Evolutionary conservation across 2,113 vertebrate genomes (phyloP), one percentile per base, ranked within the genome.

Genomic region (Ia io): DNA sequence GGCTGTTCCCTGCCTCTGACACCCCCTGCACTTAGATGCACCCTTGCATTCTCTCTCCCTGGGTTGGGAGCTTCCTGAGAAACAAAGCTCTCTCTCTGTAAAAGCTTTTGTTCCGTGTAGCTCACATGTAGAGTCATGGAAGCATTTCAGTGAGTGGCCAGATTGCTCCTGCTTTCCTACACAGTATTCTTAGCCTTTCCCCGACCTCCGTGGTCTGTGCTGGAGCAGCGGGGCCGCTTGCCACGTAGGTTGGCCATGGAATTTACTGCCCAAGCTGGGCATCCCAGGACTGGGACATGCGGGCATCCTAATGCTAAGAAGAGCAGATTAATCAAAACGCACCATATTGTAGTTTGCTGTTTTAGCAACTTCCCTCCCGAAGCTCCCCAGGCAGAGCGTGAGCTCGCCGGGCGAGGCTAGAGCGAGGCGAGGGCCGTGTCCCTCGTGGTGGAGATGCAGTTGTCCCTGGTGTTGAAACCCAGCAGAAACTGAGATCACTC

Each of bases 41-140:
- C 51, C n/a, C 11, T 4, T 0, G 3, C 16, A 1, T 49, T 73
- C 20, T 35, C 37, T 47, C 20, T 63, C 42, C 23, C 67, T 12
- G 18, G 51, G 6, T 73, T 9, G 47, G 63, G 42, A 51, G 63
- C 53, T 59, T 35, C 70, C 70, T 67, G 76, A 71, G 40, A 83
- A 73, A 32, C 84, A 44, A 14, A 44, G 76, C 20, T 17, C 28
- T 35, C 18, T 16, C 32, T 30, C 74, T 17, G 32, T 32, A 42
- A 28, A 65, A 53, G n/a, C 32, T 47, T 79, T 1, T 32, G 1
- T 76, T 77, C 22, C 6, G 9, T 70, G 32, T 30, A 12, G 23
- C 28, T 53, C 4, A 7, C 22, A 0, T 37, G 59, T 3, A 11
- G 37, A 37, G 25, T n/a, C 22, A 3, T 49, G 32, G 37, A 44